phyloP scores from a whole-genome alignment of 2,113 vertebrate genomes.

The Pterocles orientalis region DNA sequence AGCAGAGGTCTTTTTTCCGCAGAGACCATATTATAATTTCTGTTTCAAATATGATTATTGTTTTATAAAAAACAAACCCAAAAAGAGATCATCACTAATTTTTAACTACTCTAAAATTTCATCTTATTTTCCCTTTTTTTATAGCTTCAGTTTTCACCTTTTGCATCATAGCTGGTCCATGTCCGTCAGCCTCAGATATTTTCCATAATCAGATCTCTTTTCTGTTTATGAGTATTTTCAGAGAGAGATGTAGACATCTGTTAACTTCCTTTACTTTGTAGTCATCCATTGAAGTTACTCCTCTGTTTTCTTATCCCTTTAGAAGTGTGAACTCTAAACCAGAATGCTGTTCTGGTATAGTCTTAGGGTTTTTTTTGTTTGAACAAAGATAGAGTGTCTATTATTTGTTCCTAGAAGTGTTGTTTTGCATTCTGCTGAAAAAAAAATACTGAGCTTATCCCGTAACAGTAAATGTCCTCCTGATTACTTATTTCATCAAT shows the following conservation, averaged over 20 bases:
- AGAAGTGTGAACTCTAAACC: not conserved
- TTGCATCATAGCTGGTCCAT: not conserved
- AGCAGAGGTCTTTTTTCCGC: not conserved
- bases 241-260: not conserved
- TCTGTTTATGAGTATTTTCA: not conserved
- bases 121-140: not conserved
- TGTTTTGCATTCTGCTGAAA: not conserved
- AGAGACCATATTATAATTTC: not conserved
- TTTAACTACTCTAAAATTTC: not conserved
- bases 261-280: not conserved
- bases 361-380: not conserved
- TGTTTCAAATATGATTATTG: not conserved
- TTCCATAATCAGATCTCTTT: not conserved
- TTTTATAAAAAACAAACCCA: not conserved
- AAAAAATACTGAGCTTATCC: not conserved
- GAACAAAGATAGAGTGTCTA: not conserved
- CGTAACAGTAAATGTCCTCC: not conserved
- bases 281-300: not conserved
- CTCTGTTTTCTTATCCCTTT: not conserved
- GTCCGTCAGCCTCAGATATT: not conserved
- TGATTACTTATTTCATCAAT: not conserved
- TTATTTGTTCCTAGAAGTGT: not conserved
- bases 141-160: not conserved
- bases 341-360: not conserved
- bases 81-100: not conserved